Evolutionary conservation across 2,888 invertebrate species (phyloP).

Genomic region (Epistrophella euchroma): DNA sequence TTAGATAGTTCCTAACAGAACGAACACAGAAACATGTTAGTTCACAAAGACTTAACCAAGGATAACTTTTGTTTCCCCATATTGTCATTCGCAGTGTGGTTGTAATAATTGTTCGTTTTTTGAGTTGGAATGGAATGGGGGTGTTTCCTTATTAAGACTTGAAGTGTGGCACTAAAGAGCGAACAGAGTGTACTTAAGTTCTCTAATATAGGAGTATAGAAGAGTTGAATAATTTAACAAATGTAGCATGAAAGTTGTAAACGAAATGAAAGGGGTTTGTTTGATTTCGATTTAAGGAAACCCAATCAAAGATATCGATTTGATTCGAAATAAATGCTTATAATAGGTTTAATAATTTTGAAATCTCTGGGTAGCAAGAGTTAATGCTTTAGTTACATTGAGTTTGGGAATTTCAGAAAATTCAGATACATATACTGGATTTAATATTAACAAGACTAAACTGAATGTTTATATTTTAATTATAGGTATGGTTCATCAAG

Average conservation of each 20-base stretch:
- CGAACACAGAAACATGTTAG: conserved; percentile 11
- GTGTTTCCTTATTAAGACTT: conserved; percentile 47
- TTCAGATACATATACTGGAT: not conserved
- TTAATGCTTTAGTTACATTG: not conserved
- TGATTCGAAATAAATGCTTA: conserved; percentile 1
- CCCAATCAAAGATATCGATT: conserved; percentile 5
- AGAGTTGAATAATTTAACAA: conserved; percentile 52
- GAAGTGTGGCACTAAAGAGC: conserved; percentile 43
- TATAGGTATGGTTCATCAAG: not conserved
- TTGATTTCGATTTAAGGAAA: conserved; percentile 22
- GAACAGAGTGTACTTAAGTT: conserved; percentile 30
- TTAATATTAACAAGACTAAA: not conserved
- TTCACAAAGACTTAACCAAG: conserved; percentile 12
- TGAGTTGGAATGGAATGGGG: not conserved
- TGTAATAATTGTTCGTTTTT: conserved; percentile 45
- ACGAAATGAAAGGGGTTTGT: conserved; percentile 2
- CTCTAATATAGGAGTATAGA: conserved; percentile 19
- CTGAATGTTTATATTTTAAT: too few relatives aligned
- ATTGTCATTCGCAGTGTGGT: conserved; percentile 39
- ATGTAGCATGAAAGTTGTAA: conserved; percentile 28
- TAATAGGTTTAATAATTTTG: conserved; percentile 5
- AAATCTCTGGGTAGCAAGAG: not conserved
- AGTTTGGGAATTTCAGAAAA: conserved; percentile 1
- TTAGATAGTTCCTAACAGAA: conserved; percentile 2
- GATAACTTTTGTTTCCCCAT: conserved; percentile 34